Conservation (phyloP, 2,797 vertebrate genomes). For the Astyanax mexicanus region DNA sequence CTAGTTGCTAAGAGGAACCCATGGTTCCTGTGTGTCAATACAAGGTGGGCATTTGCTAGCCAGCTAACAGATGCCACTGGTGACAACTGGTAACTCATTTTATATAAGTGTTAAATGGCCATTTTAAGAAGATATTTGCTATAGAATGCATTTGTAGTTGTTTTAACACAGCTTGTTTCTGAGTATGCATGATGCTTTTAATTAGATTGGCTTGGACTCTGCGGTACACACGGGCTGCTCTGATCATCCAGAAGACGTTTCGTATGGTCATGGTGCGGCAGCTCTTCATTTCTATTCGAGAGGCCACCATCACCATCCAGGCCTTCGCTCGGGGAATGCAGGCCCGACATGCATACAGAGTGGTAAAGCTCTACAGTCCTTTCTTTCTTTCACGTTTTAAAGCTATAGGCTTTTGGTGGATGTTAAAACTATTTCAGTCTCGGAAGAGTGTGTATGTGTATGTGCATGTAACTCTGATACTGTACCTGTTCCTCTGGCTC, state of each 20-base stretch:
- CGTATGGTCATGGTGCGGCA: constrained; percentile 73
- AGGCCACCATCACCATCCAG: constrained; percentile 78
- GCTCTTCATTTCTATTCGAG: constrained; percentile 65
- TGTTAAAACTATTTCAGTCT: too few relatives aligned
- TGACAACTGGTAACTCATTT: too few relatives aligned
- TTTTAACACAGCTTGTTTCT: neutral
- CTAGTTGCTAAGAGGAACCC: too few relatives aligned
- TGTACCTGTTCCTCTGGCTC: neutral
- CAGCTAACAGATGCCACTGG: too few relatives aligned
- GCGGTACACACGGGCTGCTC: constrained; percentile 73
- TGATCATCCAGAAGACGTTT: constrained; percentile 78
- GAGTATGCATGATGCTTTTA: neutral
- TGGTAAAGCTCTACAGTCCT: constrained; percentile 61
- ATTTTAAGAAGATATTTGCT: too few relatives aligned
- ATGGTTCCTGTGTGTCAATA: too few relatives aligned
- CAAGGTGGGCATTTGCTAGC: too few relatives aligned
- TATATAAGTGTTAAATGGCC: too few relatives aligned
- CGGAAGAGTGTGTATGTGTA: neutral
- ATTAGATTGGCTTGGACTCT: constrained; percentile 69
- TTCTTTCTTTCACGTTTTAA: neutral
- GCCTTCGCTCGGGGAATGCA: constrained; percentile 75
- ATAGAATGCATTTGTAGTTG: too few relatives aligned
- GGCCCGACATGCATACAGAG: constrained; percentile 64
- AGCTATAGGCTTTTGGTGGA: too few relatives aligned
- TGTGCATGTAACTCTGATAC: neutral